phyloP scores from a whole-genome alignment of 2,888 invertebrate genomes.

The Fabriciana adippe region DNA sequence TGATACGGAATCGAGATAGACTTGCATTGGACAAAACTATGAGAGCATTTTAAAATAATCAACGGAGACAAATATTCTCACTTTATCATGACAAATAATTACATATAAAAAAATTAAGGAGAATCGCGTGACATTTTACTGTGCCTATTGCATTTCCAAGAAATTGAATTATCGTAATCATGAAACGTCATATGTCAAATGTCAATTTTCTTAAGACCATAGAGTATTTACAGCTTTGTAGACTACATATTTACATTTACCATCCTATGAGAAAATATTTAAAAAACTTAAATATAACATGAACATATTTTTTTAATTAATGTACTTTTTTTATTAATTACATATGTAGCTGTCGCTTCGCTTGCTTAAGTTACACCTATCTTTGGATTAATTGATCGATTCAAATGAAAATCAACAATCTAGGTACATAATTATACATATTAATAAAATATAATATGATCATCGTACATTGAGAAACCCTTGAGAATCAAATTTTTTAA shows the following conservation, averaged over 20 bases:
- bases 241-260: slow-evolving; percentile 2
- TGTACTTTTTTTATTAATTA: no score
- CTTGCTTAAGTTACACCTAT: no score
- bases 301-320: no score
- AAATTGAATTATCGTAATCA: slow-evolving; percentile 32
- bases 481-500: no score
- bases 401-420: no score
- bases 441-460: no score
- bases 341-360: no score
- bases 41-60: slow-evolving; percentile 27
- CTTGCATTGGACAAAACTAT: slow-evolving; percentile 36
- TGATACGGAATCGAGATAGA: slow-evolving; percentile 29
- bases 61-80: slow-evolving; percentile 5
- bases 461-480: no score
- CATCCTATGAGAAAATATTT: no score
- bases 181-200: slow-evolving; percentile 28
- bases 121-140: slow-evolving; percentile 39
- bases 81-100: slow-evolving; percentile 10
- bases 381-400: no score
- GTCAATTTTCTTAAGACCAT: not conserved
- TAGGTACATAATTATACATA: no score
- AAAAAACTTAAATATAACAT: no score
- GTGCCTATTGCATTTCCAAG: slow-evolving; percentile 40
- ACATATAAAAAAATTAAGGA: slow-evolving; percentile 17
- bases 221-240: not conserved